phyloP scores from a whole-genome alignment of 2,888 invertebrate species.

The Acronicta aceris region DNA sequence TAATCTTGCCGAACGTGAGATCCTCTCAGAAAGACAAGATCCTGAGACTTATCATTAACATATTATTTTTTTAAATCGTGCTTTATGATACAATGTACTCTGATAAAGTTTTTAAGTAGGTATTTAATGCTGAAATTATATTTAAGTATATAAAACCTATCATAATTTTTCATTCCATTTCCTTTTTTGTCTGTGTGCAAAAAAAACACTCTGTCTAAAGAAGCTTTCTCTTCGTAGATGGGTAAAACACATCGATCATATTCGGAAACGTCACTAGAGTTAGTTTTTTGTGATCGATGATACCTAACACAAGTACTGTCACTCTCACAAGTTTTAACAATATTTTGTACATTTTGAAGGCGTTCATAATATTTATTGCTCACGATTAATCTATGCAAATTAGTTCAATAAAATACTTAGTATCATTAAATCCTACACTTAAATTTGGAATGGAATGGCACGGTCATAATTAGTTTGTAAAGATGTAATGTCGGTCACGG shows the following conservation, averaged over 20 bases:
- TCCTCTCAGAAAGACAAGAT: too few relatives aligned
- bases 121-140: too few relatives aligned
- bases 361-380: constrained; percentile 24
- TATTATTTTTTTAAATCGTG: too few relatives aligned
- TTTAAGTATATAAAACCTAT: too few relatives aligned
- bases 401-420: constrained; percentile 37
- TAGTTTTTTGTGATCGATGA: constrained; percentile 64
- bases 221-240: constrained; percentile 43
- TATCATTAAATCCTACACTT: constrained; percentile 35
- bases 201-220: constrained; percentile 21
- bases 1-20: too few relatives aligned
- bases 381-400: constrained; percentile 43
- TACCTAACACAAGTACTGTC: constrained; percentile 21
- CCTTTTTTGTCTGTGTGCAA: constrained; percentile 1
- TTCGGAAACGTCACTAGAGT: constrained; percentile 53
- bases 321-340: constrained; percentile 26
- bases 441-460: constrained; percentile 30
- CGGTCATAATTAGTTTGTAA: constrained; percentile 38
- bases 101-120: too few relatives aligned
- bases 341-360: constrained; percentile 19
- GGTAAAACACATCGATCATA: constrained; percentile 64
- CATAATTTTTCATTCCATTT: too few relatives aligned
- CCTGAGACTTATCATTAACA: too few relatives aligned
- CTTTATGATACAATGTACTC: too few relatives aligned
- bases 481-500: constrained; percentile 24